Percentiles rank a stretch among this genome's conserved stretches.
phyloP scores from a whole-genome alignment of 1,140 invertebrate genomes.

The Metaphire vulgaris region DNA sequence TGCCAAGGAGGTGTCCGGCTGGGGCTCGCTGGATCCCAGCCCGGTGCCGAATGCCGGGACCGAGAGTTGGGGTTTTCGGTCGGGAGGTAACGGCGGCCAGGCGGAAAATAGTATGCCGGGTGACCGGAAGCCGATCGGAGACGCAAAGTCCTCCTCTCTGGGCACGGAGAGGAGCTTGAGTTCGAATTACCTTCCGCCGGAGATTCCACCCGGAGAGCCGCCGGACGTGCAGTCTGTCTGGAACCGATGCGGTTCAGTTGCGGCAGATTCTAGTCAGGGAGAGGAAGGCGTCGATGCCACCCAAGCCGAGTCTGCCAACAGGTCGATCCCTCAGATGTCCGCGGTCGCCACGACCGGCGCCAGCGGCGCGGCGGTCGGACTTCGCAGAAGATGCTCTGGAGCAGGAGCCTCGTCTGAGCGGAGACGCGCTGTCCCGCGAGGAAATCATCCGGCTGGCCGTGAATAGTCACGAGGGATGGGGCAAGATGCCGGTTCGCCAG shows the following conservation, averaged over 20 bases:
- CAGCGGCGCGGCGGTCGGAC: not conserved
- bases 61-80: slow-evolving; percentile 18
- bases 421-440: slow-evolving; percentile 53
- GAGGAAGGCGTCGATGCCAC: not conserved
- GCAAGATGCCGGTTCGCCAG: slow-evolving; percentile 52
- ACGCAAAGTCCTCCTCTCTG: not conserved
- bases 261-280: not conserved
- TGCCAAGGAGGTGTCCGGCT: slow-evolving; percentile 7
- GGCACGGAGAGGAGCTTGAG: not conserved
- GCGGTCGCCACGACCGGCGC: no score
- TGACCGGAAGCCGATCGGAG: not conserved
- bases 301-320: not conserved
- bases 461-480: slow-evolving; percentile 89
- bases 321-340: not conserved
- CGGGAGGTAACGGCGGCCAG: no score
- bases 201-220: no score
- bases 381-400: no score
- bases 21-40: slow-evolving; percentile 19
- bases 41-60: slow-evolving; percentile 23
- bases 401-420: no score
- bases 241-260: not conserved
- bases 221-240: not conserved
- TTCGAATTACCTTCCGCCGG: not conserved
- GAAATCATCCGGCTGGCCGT: slow-evolving; percentile 82
- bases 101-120: not conserved